Base-by-base conservation (phyloP, 2,888 invertebrate genomes). In the Aphrophora alni region DNA sequence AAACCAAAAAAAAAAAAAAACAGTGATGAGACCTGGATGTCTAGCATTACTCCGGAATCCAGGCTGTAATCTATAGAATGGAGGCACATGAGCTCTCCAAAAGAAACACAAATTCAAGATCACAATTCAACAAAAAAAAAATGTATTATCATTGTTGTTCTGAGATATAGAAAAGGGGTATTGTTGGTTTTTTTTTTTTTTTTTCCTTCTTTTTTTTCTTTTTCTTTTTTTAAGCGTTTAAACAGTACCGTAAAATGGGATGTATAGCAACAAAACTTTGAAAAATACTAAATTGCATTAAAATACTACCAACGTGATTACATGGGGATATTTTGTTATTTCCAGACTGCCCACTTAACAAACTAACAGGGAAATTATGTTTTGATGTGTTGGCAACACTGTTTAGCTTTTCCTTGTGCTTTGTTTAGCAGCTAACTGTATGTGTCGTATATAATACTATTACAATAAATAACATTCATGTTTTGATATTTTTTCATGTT, bases 301-400 rank as follows among this genome's bases (percentile, higher is more conserved):
- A 24, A 74, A 17, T 74, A 10, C 17, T 21, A 27, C 38, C 33
- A 38, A 38, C 25, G 25, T 38, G 38, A 74, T n/a, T n/a, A 38
- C 25, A 33, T 38, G 8, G 74, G 74, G 74, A 74, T 74, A 74
- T 74, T 74, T 74, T 74, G 74, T 74, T 74, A 74, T 74, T 74
- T 74, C 10, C 38, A 74, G 38, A 33, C 74, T 74, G 74, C 74
- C 33, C 33, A 33, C 33, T 33, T 33, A 33, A 33, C 33, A 33
- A 33, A 33, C 33, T 33, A 33, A 8, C 38, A 74, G 38, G 74
- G 74, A 74, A 74, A 74, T n/a, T 74, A 74, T 71, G 71, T 71
- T 25, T 74, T 74, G 74, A 28, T 74, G 21, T 74, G 74, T 33
- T 38, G 38, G 25, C 27, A 44, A 0, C 21, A 74, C 74, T 38